Percentiles rank a stretch among this genome's conserved stretches.
These are phyloP conservation scores for Porites australiensis DNA, from an alignment of 64 coral and sea anemone genomes.

Conservation along the genomic window DNA sequence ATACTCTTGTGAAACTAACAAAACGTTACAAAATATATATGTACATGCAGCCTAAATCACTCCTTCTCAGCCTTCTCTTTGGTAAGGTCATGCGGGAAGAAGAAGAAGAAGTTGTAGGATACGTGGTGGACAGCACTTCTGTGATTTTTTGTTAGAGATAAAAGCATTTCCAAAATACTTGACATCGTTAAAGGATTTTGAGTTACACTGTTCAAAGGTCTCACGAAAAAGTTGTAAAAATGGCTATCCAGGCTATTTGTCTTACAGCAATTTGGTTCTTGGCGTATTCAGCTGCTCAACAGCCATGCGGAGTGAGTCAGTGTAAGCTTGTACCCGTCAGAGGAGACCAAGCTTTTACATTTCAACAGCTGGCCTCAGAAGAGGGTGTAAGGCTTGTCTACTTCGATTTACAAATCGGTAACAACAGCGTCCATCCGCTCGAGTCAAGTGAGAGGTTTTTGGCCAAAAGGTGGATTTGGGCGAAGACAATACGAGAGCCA, in stretches of 20 bases:
- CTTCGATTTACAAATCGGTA: background rate
- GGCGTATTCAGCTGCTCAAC: background rate
- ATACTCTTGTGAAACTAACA: conserved; percentile 40
- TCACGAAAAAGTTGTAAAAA: background rate
- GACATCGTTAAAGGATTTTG: no score
- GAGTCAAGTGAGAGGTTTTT: background rate
- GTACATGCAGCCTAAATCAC: no score
- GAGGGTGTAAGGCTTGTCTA: conserved; percentile 16
- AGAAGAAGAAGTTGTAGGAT: no score
- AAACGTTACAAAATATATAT: conserved; percentile 37
- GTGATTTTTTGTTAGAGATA: no score
- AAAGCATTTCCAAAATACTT: no score
- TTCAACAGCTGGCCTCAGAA: background rate
- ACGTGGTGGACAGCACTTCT: no score
- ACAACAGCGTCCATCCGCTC: conserved; percentile 1
- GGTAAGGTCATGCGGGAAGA: no score
- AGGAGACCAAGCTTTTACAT: background rate
- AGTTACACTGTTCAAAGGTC: background rate
- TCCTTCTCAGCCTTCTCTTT: no score
- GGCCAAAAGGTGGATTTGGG: conserved; percentile 14
- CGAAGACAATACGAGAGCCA: background rate
- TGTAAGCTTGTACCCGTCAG: background rate
- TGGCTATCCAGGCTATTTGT: background rate
- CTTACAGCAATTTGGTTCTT: background rate
- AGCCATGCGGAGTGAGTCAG: background rate